A percentile compares a stretch with the other conserved stretches of the same genome.
These are phyloP conservation scores for Pristionchus fissidentatus DNA, from an alignment of 2,888 invertebrate species.

Conservation along the genomic window DNA sequence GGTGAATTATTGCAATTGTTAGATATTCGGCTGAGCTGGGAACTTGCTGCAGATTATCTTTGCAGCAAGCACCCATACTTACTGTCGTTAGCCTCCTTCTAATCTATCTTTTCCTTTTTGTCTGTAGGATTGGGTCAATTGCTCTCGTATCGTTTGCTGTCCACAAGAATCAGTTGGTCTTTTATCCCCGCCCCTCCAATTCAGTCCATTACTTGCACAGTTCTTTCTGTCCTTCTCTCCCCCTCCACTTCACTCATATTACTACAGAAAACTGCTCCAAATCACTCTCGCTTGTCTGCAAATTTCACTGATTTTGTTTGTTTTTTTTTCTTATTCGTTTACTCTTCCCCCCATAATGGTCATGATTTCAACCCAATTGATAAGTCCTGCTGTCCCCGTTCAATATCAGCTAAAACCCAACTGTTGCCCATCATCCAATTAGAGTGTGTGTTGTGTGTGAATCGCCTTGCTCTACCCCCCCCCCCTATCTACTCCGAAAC, in stretches of 20 bases:
- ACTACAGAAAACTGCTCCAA: conserved; percentile 7
- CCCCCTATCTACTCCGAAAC: not conserved
- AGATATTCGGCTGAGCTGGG: not conserved
- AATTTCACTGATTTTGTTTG: conserved; percentile 15
- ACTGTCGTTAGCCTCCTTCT: not conserved
- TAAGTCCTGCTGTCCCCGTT: not conserved
- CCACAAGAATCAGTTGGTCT: conserved; percentile 26
- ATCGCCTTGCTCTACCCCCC: too few relatives aligned
- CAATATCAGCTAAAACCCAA: conserved; percentile 19
- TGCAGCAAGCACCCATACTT: conserved; percentile 17
- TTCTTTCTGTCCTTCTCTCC: not conserved
- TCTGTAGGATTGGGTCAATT: conserved; percentile 21
- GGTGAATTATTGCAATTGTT: conserved; percentile 47
- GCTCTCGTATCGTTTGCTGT: conserved; percentile 11
- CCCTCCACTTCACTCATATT: conserved; percentile 13
- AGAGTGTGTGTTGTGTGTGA: too few relatives aligned
- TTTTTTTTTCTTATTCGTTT: conserved; percentile 15
- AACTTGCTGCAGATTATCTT: conserved; percentile 21
- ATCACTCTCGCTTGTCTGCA: not conserved
- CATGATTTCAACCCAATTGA: not conserved
- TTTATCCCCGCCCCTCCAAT: conserved; percentile 4
- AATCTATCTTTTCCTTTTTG: conserved; percentile 26
- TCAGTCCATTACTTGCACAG: not conserved
- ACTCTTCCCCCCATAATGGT: not conserved
- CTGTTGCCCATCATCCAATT: conserved; percentile 3